phyloP scores from a whole-genome alignment of 2,113 vertebrate species.

The Tragelaphus strepsiceros region DNA sequence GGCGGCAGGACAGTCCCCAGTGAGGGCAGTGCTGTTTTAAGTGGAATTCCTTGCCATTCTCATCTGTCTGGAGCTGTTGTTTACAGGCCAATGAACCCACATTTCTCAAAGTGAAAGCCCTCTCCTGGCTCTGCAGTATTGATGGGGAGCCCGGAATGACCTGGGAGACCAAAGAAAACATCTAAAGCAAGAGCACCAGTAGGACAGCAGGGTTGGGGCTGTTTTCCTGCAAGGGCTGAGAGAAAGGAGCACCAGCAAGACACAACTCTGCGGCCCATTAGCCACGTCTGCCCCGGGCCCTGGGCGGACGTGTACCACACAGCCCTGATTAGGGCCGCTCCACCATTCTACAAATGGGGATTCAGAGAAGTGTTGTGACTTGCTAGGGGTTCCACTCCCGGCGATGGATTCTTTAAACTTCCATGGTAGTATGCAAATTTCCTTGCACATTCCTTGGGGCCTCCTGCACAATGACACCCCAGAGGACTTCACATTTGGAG shows the following conservation, averaged over 20 bases:
- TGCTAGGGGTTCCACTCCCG: not conserved
- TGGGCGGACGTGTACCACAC: accelerated
- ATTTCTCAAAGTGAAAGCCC: not conserved
- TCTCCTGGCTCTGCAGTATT: not conserved
- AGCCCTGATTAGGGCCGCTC: not conserved
- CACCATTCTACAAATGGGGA: not conserved
- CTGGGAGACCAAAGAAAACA: not conserved
- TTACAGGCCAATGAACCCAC: not conserved
- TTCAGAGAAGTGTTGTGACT: not conserved
- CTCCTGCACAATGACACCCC: not conserved
- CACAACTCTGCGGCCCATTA: not conserved
- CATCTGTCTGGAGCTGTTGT: not conserved
- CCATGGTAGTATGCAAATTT: not conserved
- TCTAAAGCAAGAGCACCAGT: not conserved
- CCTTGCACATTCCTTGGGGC: not conserved
- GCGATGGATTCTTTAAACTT: not conserved
- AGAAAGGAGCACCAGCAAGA: not conserved
- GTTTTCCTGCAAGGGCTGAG: not conserved
- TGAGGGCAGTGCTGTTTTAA: not conserved
- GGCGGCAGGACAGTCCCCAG: accelerated
- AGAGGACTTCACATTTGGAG: not conserved
- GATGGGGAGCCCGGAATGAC: not conserved
- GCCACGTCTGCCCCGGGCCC: not conserved
- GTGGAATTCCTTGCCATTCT: not conserved
- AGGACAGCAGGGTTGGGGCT: not conserved